Conservation (phyloP, 2,113 vertebrate species). For the Speoplatyrhinus poulsoni region DNA sequence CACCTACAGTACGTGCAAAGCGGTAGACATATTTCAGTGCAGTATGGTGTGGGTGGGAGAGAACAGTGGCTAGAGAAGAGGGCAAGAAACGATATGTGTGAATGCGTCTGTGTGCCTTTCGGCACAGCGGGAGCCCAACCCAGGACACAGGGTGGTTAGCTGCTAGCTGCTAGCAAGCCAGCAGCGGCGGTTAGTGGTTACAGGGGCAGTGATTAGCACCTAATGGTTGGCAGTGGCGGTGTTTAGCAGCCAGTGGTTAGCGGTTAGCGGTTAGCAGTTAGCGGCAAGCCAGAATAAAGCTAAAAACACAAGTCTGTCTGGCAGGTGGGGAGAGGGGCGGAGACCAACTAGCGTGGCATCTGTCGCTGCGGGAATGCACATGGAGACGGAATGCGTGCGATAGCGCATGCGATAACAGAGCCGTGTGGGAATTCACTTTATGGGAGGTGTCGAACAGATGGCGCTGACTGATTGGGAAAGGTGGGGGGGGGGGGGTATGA, state of each 20-base stretch:
- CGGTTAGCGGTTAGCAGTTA: background rate
- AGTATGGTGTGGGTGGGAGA: background rate
- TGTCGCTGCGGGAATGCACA: constrained; percentile 43
- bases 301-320: constrained; percentile 18
- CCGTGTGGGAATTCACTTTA: constrained; percentile 61
- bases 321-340: constrained; percentile 55
- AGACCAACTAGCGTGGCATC: constrained; percentile 58
- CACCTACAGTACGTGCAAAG: background rate
- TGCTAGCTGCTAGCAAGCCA: too few species aligned
- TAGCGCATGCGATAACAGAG: constrained; percentile 61
- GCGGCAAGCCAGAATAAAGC: constrained; percentile 33
- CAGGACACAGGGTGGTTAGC: background rate
- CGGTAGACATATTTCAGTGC: background rate
- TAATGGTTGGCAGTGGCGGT: background rate
- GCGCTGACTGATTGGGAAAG: constrained; percentile 23
- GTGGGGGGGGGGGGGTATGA: background rate
- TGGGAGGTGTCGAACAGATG: constrained; percentile 65
- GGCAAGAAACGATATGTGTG: background rate
- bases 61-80: background rate
- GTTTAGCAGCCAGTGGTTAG: too few species aligned
- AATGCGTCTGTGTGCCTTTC: background rate
- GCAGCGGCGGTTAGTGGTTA: background rate
- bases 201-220: background rate
- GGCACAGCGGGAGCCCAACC: constrained; percentile 6
- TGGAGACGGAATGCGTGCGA: constrained; percentile 43